Evolutionary conservation across 2,113 vertebrate genomes (phyloP).

Genomic region (Apteryx owenii): DNA sequence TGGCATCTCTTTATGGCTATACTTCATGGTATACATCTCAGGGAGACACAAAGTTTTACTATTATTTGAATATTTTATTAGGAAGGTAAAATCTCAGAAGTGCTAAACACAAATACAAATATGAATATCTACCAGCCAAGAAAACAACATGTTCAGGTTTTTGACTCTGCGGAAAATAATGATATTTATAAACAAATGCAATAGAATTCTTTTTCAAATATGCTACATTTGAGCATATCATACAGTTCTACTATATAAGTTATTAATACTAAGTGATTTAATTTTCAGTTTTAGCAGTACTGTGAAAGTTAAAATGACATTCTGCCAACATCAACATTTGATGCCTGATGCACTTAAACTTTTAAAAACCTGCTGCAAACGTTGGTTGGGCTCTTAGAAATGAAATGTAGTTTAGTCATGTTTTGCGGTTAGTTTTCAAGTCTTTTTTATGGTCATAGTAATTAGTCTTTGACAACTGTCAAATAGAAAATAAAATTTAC

Average conservation of each 20-base stretch:
- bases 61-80: not conserved
- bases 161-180: not conserved
- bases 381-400: not conserved
- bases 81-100: not conserved
- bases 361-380: not conserved
- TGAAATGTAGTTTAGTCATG: not conserved
- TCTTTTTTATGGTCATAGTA: not conserved
- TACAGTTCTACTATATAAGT: not conserved
- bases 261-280: not conserved
- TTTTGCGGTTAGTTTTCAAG: slow-evolving; percentile 8
- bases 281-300: not conserved
- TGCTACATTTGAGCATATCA: not conserved
- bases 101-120: not conserved
- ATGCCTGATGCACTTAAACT: not conserved
- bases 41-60: not conserved
- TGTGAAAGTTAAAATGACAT: not conserved
- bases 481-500: not conserved
- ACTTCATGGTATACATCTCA: not conserved
- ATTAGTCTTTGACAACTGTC: not conserved
- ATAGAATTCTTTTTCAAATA: not conserved
- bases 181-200: not conserved
- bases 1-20: not conserved
- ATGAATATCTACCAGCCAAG: not conserved
- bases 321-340: not conserved
- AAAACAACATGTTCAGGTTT: not conserved